Evolutionary conservation across 1,140 invertebrate species (phyloP).

Genomic region (Meloidogyne hapla): DNA sequence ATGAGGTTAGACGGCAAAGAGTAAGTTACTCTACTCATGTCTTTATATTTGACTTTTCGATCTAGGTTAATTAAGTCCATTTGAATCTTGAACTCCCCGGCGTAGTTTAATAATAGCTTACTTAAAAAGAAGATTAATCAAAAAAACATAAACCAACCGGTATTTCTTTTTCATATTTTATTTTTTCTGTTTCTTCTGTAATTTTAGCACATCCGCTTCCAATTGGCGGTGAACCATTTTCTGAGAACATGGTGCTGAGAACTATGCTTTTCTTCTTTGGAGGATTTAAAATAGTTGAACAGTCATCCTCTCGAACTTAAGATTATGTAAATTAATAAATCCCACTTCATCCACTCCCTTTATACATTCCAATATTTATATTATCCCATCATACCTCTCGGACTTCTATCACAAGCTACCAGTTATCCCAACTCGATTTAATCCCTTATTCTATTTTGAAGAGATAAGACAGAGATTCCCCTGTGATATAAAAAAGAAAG

Average conservation of each 20-base stretch:
- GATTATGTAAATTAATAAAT: background rate
- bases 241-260: conserved; percentile 8
- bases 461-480: no score
- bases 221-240: background rate
- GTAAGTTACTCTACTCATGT: no score
- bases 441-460: no score
- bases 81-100: no score
- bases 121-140: no score
- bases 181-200: background rate
- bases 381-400: background rate
- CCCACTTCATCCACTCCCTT: background rate
- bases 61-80: no score
- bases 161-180: background rate
- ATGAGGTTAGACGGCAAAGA: background rate
- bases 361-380: background rate
- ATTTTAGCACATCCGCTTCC: background rate
- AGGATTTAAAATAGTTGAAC: background rate
- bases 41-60: no score
- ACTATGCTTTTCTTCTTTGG: conserved; percentile 26
- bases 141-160: background rate
- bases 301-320: conserved; percentile 9
- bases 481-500: background rate
- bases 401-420: no score
- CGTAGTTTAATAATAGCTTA: no score
- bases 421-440: no score